Conservation (phyloP, 2,113 vertebrate species). For the Epinephelus cyanopodus region DNA sequence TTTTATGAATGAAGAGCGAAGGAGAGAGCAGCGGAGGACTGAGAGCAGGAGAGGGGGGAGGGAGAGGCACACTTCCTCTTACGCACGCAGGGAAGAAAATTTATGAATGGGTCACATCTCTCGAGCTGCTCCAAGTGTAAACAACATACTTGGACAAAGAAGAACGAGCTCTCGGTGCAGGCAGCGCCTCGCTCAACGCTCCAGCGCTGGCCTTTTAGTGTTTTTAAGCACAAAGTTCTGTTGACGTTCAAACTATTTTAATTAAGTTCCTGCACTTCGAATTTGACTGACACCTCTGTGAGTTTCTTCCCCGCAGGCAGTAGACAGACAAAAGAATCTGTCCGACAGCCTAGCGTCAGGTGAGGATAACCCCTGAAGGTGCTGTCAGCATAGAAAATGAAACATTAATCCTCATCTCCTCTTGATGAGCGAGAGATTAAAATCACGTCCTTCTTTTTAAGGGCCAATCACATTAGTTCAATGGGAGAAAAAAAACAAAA, state of each 20-base stretch:
- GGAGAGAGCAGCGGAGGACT: slow-evolving; percentile 54
- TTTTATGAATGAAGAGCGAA: slow-evolving; percentile 82
- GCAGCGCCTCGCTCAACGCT: not conserved
- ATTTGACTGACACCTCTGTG: slow-evolving; percentile 52
- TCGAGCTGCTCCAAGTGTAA: slow-evolving; percentile 77
- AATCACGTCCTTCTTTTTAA: not conserved
- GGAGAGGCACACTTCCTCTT: slow-evolving; percentile 82
- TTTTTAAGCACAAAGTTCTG: slow-evolving; percentile 3
- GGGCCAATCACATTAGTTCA: not conserved
- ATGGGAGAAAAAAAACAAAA: not conserved
- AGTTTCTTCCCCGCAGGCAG: slow-evolving; percentile 32
- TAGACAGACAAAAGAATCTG: slow-evolving; percentile 45
- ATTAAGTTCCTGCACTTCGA: slow-evolving; percentile 15
- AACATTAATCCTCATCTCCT: slow-evolving; percentile 24
- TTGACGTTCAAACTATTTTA: slow-evolving; percentile 23
- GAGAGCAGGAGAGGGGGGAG: not conserved
- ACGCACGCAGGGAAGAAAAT: slow-evolving; percentile 78
- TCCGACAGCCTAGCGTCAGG: slow-evolving; percentile 16
- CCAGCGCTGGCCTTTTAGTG: slow-evolving; percentile 1
- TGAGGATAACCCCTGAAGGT: slow-evolving; percentile 19
- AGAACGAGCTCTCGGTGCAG: slow-evolving; percentile 47
- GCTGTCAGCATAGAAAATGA: slow-evolving; percentile 32
- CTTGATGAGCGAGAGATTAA: not conserved
- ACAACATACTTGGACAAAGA: slow-evolving; percentile 79
- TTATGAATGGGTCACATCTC: slow-evolving; percentile 84